Evolutionary conservation across 1,140 invertebrate species (phyloP).

Genomic region (Drosophila sproati): DNA sequence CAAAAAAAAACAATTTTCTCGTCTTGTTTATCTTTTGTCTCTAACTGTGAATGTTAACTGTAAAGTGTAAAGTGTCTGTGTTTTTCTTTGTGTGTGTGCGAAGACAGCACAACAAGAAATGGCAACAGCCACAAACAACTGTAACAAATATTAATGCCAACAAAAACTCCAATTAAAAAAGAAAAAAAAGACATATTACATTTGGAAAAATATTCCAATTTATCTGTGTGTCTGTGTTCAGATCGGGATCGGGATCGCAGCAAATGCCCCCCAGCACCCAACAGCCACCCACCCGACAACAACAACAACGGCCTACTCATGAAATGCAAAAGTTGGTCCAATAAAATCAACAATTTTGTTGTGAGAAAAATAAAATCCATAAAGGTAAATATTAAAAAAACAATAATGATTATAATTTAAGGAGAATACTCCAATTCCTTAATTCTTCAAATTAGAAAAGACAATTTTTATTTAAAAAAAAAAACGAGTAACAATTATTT

Average conservation of each 20-base stretch:
- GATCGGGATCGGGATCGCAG: constrained; percentile 39
- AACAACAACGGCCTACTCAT: constrained; percentile 73
- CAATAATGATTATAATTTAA: too few relatives aligned
- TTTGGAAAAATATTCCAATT: constrained; percentile 8
- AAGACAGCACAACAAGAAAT: neutral
- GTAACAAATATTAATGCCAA: constrained; percentile 12
- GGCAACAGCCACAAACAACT: neutral
- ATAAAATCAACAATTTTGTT: constrained; percentile 84
- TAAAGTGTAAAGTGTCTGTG: constrained; percentile 4
- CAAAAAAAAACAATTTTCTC: constrained; percentile 6
- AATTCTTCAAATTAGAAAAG: neutral
- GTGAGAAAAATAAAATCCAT: constrained; percentile 78
- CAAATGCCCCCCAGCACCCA: constrained; percentile 8
- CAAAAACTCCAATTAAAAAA: constrained; percentile 3
- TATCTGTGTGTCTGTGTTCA: constrained; percentile 40
- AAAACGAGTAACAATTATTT: neutral
- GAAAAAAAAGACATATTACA: constrained; percentile 1
- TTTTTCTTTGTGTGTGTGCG: neutral
- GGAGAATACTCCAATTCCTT: too few relatives aligned
- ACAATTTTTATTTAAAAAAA: constrained; percentile 2
- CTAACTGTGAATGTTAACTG: constrained; percentile 33
- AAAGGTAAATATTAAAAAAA: constrained; percentile 72
- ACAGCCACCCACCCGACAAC: constrained; percentile 36
- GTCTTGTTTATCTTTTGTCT: constrained; percentile 24
- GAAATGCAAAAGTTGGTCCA: constrained; percentile 84